Percentiles rank a stretch among this genome's conserved stretches.
These are phyloP conservation scores for Trichonephila clavata DNA, from an alignment of 1,140 invertebrate genomes.

Conservation along the genomic window DNA sequence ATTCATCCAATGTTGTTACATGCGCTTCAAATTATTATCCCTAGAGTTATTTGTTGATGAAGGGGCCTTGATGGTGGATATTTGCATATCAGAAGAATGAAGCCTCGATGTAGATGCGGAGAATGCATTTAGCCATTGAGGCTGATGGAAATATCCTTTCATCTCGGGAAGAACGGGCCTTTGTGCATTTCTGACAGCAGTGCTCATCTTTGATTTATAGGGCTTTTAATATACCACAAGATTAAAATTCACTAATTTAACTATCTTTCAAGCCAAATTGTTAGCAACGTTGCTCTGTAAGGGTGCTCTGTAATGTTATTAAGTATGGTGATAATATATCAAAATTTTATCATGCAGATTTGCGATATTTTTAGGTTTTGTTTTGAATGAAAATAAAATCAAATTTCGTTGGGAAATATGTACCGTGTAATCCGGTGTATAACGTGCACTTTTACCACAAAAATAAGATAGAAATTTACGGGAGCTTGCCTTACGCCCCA, in stretches of 20 bases:
- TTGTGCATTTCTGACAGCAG: not conserved
- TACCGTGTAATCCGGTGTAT: not conserved
- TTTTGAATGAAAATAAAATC: not conserved
- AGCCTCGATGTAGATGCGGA: not conserved
- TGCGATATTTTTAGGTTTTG: not conserved
- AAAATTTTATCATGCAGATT: not conserved
- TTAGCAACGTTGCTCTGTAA: not conserved
- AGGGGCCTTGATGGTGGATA: not conserved
- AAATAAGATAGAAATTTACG: too few species aligned
- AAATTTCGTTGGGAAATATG: too few species aligned
- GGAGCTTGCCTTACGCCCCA: too few species aligned
- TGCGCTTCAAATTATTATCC: not conserved
- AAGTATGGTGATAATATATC: not conserved
- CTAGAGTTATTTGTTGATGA: not conserved
- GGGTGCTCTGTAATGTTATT: not conserved
- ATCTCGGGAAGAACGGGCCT: not conserved
- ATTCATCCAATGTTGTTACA: not conserved
- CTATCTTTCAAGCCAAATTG: not conserved
- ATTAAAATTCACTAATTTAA: not conserved
- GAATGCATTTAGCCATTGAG: constrained; percentile 2
- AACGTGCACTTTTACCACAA: too few species aligned
- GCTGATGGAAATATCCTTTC: not conserved
- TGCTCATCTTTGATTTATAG: constrained; percentile 26
- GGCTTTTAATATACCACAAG: not conserved
- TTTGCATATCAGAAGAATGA: not conserved